phyloP scores from a whole-genome alignment of 2,888 invertebrate species.

The Parapristionchus giblindavisi region DNA sequence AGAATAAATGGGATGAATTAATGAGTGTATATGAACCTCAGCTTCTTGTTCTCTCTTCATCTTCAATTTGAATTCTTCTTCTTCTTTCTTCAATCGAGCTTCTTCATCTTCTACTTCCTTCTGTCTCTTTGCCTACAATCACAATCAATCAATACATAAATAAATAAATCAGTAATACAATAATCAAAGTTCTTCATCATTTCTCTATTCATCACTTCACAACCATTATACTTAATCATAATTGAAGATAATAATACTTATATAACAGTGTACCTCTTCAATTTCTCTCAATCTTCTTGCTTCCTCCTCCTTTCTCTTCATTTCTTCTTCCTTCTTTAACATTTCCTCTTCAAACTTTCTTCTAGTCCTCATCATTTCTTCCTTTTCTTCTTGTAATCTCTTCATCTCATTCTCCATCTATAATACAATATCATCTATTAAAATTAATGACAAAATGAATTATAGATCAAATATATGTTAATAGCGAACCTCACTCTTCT shows the following conservation, averaged over 20 bases:
- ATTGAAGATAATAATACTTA: neutral
- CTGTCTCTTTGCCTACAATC: neutral
- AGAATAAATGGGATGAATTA: neutral
- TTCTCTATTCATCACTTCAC: neutral
- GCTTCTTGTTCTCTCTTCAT: constrained; percentile 23
- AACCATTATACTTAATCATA: neutral
- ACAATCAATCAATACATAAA: neutral
- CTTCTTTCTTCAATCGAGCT: constrained; percentile 23
- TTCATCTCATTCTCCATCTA: neutral
- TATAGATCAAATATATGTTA: no score
- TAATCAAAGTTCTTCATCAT: neutral
- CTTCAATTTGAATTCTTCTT: constrained; percentile 29
- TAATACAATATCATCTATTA: no score
- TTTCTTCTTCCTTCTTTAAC: constrained; percentile 26
- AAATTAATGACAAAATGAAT: no score
- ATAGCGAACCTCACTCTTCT: no score
- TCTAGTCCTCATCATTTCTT: constrained; percentile 11
- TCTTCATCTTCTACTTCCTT: constrained; percentile 30
- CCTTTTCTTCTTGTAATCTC: constrained; percentile 3
- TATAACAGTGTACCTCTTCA: constrained; percentile 3
- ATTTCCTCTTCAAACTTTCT: neutral
- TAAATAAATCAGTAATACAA: no score
- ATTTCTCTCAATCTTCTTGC: neutral
- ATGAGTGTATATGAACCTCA: constrained; percentile 3
- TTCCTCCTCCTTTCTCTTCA: constrained; percentile 25